Evolutionary conservation across 2,888 invertebrate species (phyloP).

Genomic region (Drosophila helvetica): DNA sequence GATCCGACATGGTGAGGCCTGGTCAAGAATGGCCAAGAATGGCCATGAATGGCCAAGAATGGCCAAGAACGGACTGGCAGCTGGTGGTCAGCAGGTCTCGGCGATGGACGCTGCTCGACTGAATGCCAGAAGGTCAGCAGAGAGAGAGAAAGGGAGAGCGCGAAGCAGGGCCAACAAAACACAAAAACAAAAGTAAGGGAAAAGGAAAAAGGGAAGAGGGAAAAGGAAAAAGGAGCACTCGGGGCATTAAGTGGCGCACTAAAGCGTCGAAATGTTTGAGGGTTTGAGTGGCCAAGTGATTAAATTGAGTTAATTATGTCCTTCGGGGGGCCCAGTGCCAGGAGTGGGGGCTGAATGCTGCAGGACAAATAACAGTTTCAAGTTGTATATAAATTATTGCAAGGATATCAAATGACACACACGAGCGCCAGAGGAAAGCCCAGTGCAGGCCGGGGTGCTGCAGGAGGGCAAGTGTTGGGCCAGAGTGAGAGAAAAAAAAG

Average conservation of each 20-base stretch:
- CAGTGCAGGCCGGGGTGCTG: neutral
- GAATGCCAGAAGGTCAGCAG: conserved; percentile 29
- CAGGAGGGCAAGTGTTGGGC: too few species aligned
- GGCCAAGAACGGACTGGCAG: too few species aligned
- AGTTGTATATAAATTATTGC: conserved; percentile 50
- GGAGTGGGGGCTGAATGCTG: conserved; percentile 6
- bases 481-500: neutral
- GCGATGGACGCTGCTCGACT: neutral
- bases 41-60: too few species aligned
- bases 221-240: conserved; percentile 7
- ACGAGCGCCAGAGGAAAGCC: neutral
- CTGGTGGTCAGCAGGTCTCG: too few species aligned
- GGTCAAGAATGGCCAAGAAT: too few species aligned
- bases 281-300: conserved; percentile 48
- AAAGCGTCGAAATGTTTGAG: conserved; percentile 48
- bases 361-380: conserved; percentile 40
- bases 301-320: conserved; percentile 76
- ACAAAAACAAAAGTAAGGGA: neutral
- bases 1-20: conserved; percentile 10
- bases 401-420: conserved; percentile 43
- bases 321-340: conserved; percentile 28
- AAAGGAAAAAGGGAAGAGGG: neutral
- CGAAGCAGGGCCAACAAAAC: neutral
- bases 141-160: neutral
- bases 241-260: conserved; percentile 64